Conservation (phyloP, 2,888 invertebrate species). For the Abrostola tripartita region DNA sequence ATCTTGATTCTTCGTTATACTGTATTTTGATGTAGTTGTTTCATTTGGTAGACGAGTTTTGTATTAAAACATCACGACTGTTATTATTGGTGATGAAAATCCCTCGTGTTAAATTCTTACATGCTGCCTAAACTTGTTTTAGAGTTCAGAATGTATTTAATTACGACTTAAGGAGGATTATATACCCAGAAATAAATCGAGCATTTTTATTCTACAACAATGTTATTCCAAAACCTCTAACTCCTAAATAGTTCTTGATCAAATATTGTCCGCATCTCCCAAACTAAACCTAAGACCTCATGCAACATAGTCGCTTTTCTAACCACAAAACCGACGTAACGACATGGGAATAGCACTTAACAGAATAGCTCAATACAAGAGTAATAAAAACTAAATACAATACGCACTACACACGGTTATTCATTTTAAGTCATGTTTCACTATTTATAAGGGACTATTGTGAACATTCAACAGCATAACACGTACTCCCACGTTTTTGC, state of each 20-base stretch:
- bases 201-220: too few relatives aligned
- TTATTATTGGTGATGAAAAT: too few relatives aligned
- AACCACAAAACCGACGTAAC: not conserved
- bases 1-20: not conserved
- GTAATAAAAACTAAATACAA: constrained; percentile 17
- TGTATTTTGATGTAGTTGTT: not conserved
- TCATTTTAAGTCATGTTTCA: constrained; percentile 24
- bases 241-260: not conserved
- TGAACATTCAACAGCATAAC: constrained; percentile 25
- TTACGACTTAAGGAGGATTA: too few relatives aligned
- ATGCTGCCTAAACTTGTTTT: too few relatives aligned
- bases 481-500: constrained; percentile 42
- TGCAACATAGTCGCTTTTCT: not conserved
- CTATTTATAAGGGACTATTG: constrained; percentile 18
- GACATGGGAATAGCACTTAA: not conserved
- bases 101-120: too few relatives aligned
- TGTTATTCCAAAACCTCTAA: too few relatives aligned
- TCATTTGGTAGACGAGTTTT: not conserved
- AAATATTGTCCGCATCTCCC: not conserved
- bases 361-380: not conserved
- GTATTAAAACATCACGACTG: too few relatives aligned
- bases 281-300: not conserved
- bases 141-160: too few relatives aligned
- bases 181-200: too few relatives aligned
- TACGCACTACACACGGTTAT: constrained; percentile 17